phyloP scores from a whole-genome alignment of 2,888 invertebrate genomes.

The Drosophila nr. perissopoda region DNA sequence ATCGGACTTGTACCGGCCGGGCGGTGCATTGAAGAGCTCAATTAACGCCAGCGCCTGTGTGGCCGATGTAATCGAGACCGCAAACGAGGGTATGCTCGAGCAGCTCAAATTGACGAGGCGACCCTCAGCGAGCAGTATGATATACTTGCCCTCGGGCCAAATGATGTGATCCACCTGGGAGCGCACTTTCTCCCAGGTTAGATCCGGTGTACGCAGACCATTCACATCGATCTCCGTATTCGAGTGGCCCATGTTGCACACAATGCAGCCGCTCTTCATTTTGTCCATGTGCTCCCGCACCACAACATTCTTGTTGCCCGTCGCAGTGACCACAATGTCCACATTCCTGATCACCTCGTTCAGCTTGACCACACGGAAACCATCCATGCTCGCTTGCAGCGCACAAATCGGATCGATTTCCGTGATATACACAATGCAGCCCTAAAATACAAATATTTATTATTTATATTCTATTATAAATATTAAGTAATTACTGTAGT shows the following conservation, averaged over 20 bases:
- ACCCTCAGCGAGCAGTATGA: slow-evolving; percentile 97
- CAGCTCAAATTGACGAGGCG: slow-evolving; percentile 98
- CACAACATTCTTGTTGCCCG: slow-evolving; percentile 98
- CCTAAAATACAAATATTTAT: slow-evolving; percentile 85
- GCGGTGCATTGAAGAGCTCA: slow-evolving; percentile 98
- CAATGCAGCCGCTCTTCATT: slow-evolving; percentile 97
- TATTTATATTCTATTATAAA: not conserved
- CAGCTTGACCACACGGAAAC: slow-evolving; percentile 96
- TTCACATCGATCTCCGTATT: slow-evolving; percentile 98
- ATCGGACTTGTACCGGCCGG: slow-evolving; percentile 97
- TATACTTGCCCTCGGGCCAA: slow-evolving; percentile 98
- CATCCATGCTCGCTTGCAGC: slow-evolving; percentile 98
- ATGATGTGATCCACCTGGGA: slow-evolving; percentile 99
- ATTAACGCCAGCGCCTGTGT: slow-evolving; percentile 98
- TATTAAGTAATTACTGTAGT: not conserved
- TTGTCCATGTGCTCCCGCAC: slow-evolving; percentile 97
- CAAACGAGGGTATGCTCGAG: slow-evolving; percentile 98
- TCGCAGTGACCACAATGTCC: slow-evolving; percentile 98
- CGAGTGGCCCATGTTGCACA: slow-evolving; percentile 99
- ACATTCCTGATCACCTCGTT: slow-evolving; percentile 97
- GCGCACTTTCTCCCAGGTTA: slow-evolving; percentile 98
- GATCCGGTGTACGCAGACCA: slow-evolving; percentile 95
- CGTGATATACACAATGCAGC: slow-evolving; percentile 94
- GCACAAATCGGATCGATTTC: slow-evolving; percentile 99
- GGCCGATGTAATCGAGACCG: slow-evolving; percentile 98